Percentiles rank a stretch among this genome's conserved stretches.
Conservation (phyloP, 2,888 invertebrate species). For the Ischnus inquisitorius region DNA sequence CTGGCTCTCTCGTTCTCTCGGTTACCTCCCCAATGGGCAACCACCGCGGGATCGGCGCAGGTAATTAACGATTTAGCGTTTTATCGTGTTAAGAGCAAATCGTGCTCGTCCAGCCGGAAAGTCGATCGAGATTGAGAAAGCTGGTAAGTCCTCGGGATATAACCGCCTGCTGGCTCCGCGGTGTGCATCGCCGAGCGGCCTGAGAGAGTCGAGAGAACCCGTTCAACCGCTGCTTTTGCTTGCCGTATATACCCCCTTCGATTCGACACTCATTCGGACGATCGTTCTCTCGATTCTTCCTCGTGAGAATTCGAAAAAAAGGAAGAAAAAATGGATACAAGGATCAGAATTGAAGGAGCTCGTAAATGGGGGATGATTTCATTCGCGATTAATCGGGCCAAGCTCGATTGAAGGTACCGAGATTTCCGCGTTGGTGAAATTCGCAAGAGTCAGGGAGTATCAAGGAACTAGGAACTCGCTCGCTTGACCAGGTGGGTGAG, state of each 20-base stretch:
- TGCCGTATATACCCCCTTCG: constrained; percentile 9
- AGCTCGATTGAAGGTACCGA: no score
- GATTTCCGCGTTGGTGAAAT: neutral
- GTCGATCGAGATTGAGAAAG: constrained; percentile 64
- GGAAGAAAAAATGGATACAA: neutral
- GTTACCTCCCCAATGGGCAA: constrained; percentile 29
- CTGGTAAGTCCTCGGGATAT: constrained; percentile 33
- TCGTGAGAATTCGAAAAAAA: constrained; percentile 26
- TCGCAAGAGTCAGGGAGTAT: constrained; percentile 43
- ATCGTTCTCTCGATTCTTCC: constrained; percentile 7
- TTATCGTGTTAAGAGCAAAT: constrained; percentile 69
- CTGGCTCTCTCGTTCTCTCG: constrained; percentile 21
- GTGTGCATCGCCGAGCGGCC: constrained; percentile 34
- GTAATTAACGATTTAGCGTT: constrained; percentile 69
- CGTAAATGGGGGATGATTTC: neutral
- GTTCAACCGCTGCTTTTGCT: constrained; percentile 45
- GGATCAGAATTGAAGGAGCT: neutral
- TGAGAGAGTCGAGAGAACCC: constrained; percentile 40
- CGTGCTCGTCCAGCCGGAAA: constrained; percentile 66
- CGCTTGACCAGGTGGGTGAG: constrained; percentile 65
- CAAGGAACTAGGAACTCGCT: constrained; percentile 62
- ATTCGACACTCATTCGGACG: constrained; percentile 27
- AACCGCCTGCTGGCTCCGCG: constrained; percentile 11
- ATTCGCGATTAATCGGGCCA: no score
- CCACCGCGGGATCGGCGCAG: constrained; percentile 36